Base-by-base conservation (phyloP, 2,797 vertebrate genomes). In the Simalia tracyae region DNA sequence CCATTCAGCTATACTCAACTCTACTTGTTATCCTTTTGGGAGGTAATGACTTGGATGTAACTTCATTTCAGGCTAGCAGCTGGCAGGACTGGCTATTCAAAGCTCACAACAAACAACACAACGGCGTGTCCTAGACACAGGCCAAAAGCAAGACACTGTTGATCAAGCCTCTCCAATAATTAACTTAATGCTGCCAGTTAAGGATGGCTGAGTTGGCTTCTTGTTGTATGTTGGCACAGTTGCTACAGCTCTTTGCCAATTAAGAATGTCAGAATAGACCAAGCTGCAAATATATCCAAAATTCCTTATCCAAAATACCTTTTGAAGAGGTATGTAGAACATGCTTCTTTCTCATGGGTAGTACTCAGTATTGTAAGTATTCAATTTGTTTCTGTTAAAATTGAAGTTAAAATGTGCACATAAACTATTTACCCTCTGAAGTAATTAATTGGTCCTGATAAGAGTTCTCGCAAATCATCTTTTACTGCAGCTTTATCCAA, bases 41-140 rank as follows among this genome's bases (percentile, higher is more conserved):
- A 97, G 88, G 92, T 97, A 98, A 97, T 97, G 97, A 98, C 97
- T 98, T 98, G 96, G 95, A 97, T 91, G 68, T 98, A 98, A 98
- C 96, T 97, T 96, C 97, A 97, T 97, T 98, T 97, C 95, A 54
- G 97, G 97, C 97, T 97, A 93, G 98, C 98, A 98, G 98, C 98
- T 98, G 98, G 98, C 97, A 96, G 95, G 96, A 97, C 95, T 10
- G 95, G 92, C 94, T 8, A 95, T 92, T 96, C 94, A 86, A 96
- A 97, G 95, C 1, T 9, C 94, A 96, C 94, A 94, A 97, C 94
- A 93, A 95, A 95, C 96, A 81, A 95, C 94, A 95, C 96, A 97
- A 97, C 93, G 84, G 95, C 96, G 96, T 92, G 93, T 94, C 93
- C 89, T 66, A 91, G 68, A 93, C 94, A 64, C 31, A 5, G 93